phyloP scores from a whole-genome alignment of 2,113 vertebrate species.

The Bothrops jararaca region DNA sequence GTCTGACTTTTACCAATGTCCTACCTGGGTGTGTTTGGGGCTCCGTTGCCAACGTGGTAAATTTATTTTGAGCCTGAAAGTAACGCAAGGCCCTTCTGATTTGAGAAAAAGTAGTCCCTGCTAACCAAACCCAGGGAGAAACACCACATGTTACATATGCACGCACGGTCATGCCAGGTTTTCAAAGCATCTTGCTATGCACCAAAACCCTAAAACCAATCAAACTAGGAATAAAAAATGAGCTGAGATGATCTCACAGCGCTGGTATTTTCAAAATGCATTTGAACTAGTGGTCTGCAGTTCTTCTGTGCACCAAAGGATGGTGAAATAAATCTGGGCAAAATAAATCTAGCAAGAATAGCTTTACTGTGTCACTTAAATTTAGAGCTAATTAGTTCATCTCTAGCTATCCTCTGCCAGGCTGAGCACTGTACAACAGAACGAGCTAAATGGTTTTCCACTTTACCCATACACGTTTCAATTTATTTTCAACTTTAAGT shows the following conservation, averaged over 20 bases:
- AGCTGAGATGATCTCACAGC: conserved; percentile 10
- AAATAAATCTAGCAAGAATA: conserved; percentile 17
- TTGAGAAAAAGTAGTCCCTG: neutral
- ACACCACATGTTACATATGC: conserved; percentile 16
- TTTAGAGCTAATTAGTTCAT: conserved; percentile 14
- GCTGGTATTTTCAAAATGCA: conserved; percentile 15
- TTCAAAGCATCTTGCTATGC: conserved; percentile 17
- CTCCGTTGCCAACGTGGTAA: conserved; percentile 7
- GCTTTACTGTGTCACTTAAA: conserved; percentile 3
- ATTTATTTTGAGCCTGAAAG: neutral
- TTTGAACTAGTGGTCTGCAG: conserved; percentile 22
- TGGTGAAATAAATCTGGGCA: too few species aligned
- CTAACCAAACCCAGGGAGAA: conserved; percentile 29
- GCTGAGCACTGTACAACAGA: neutral
- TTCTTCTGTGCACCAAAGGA: neutral
- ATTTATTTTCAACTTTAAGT: too few species aligned
- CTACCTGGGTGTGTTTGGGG: neutral
- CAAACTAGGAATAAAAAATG: conserved; percentile 6
- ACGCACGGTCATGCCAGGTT: conserved; percentile 19
- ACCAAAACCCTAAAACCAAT: conserved; percentile 14
- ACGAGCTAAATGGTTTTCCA: conserved; percentile 8
- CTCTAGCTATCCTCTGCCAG: conserved; percentile 15
- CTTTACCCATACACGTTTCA: conserved; percentile 7
- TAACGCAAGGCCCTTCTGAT: conserved; percentile 17
- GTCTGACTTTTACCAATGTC: conserved; percentile 9